Evolutionary conservation across 2,888 invertebrate genomes (phyloP).

Genomic region (Orchesella flavescens): DNA sequence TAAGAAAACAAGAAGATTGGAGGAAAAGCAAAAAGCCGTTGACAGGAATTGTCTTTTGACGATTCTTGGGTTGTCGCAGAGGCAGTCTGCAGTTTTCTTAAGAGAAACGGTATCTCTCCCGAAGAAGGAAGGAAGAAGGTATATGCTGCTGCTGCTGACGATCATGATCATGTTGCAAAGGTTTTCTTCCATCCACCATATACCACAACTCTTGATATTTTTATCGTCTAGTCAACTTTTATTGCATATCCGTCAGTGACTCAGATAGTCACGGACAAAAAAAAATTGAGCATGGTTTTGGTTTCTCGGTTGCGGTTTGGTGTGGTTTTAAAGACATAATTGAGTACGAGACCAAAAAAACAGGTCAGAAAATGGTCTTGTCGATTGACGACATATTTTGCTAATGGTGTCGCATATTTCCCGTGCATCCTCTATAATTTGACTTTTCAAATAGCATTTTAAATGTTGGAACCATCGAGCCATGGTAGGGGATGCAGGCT

Average conservation of each 20-base stretch:
- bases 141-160: too few species aligned
- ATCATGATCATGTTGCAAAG: neutral
- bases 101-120: neutral
- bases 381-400: constrained; percentile 53
- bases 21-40: constrained; percentile 21
- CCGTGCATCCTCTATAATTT: too few species aligned
- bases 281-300: too few species aligned
- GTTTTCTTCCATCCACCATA: neutral
- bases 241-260: constrained; percentile 1
- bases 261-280: too few species aligned
- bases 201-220: neutral
- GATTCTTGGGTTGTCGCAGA: constrained; percentile 4
- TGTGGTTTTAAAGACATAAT: constrained; percentile 2
- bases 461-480: too few species aligned
- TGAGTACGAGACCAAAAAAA: neutral
- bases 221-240: constrained; percentile 25
- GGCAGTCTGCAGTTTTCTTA: neutral
- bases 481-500: too few species aligned
- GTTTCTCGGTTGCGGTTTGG: constrained; percentile 2
- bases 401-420: constrained; percentile 40
- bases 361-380: constrained; percentile 8
- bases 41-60: constrained; percentile 27
- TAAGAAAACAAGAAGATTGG: constrained; percentile 14
- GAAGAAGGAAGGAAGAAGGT: neutral
- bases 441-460: too few species aligned